phyloP scores from a whole-genome alignment of 1,140 invertebrate genomes.

The Tetranychus cinnabarinus region DNA sequence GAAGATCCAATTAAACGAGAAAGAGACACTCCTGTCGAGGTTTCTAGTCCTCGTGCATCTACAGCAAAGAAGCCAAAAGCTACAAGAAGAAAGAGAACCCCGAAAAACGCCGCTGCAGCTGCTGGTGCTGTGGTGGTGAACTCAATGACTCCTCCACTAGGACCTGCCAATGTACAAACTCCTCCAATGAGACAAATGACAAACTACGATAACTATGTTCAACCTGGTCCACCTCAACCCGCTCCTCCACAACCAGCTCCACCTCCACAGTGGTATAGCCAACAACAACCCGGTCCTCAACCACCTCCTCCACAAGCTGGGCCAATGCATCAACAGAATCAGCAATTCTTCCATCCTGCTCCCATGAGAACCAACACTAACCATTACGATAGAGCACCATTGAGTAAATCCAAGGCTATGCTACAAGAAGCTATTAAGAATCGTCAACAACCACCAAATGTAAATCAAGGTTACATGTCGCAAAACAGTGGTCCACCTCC shows the following conservation, averaged over 20 bases:
- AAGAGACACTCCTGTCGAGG: conserved; percentile 29
- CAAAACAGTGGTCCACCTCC: conserved; percentile 23
- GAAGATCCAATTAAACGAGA: conserved; percentile 25
- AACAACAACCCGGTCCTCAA: conserved; percentile 10
- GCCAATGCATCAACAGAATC: conserved; percentile 13
- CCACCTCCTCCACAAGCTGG: conserved; percentile 12
- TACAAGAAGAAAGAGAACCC: conserved; percentile 18
- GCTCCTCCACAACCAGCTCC: not conserved
- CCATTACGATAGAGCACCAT: conserved; percentile 33
- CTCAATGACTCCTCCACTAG: not conserved
- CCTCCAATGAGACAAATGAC: not conserved
- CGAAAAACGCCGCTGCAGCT: not conserved
- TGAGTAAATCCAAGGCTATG: conserved; percentile 53
- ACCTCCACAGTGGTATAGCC: conserved; percentile 9
- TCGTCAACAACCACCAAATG: conserved; percentile 22
- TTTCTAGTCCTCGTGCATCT: conserved; percentile 26
- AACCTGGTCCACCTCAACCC: not conserved
- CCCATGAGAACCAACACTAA: conserved; percentile 22
- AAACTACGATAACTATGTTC: not conserved
- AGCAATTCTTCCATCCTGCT: conserved; percentile 2
- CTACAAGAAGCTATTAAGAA: conserved; percentile 57
- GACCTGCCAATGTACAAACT: not conserved
- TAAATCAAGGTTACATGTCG: conserved; percentile 5
- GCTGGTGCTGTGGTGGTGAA: conserved; percentile 1
- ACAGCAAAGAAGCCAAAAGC: conserved; percentile 17